Conservation (phyloP, 2,888 invertebrate genomes). For the Rapana venosa region DNA sequence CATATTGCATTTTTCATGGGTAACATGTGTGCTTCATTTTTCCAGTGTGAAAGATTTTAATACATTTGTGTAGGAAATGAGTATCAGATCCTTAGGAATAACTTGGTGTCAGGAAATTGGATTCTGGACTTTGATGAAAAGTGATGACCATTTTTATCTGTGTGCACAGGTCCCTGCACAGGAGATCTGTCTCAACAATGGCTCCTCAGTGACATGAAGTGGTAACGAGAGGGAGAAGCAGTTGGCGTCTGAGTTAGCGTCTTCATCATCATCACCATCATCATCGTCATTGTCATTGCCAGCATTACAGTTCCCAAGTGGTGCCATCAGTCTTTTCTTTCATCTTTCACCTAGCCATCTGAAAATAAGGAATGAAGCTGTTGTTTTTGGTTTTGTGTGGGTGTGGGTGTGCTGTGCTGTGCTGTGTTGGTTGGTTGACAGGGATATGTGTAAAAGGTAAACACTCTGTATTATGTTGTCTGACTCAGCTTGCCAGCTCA, state of each 20-base stretch:
- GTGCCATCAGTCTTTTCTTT: background rate
- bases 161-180: constrained; percentile 64
- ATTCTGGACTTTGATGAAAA: no score
- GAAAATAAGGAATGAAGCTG: background rate
- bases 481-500: no score
- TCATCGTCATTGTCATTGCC: constrained; percentile 16
- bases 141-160: background rate
- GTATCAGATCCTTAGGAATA: no score
- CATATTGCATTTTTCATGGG: no score
- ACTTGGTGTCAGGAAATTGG: no score
- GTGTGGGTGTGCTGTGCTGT: background rate
- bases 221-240: constrained; percentile 41
- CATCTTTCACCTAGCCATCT: background rate
- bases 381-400: background rate
- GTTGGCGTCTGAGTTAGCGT: background rate
- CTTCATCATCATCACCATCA: constrained; percentile 27
- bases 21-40: no score
- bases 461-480: no score
- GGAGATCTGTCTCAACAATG: constrained; percentile 68
- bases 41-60: no score
- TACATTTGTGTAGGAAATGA: no score
- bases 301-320: background rate
- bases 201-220: constrained; percentile 69
- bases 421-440: background rate
- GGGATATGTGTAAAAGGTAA: no score